Conservation (phyloP, 2,888 invertebrate species). For the Merodon equestris region DNA sequence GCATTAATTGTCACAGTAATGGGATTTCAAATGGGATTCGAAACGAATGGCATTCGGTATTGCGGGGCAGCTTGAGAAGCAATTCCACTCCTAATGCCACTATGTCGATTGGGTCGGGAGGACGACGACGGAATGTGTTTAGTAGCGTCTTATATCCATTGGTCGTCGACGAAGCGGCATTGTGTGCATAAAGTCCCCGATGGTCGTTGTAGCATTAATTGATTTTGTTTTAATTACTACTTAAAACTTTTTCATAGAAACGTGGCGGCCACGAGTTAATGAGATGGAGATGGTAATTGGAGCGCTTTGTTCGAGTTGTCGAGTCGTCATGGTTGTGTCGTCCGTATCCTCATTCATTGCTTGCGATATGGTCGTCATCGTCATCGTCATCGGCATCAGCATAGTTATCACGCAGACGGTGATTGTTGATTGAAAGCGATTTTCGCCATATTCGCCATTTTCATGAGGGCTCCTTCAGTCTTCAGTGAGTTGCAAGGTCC, state of each 20-base stretch:
- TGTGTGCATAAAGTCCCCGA: slow-evolving; percentile 42
- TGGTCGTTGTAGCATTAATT: slow-evolving; percentile 49
- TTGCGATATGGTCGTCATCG: slow-evolving; percentile 1
- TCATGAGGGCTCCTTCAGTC: slow-evolving; percentile 23
- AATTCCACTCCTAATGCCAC: no score
- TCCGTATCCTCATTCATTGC: background rate
- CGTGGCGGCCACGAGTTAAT: slow-evolving; percentile 48
- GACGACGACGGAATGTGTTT: background rate
- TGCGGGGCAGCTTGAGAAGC: slow-evolving; percentile 4
- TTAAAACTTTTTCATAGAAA: slow-evolving; percentile 57
- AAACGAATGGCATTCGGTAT: slow-evolving; percentile 52
- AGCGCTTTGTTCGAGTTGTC: slow-evolving; percentile 9
- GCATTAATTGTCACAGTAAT: slow-evolving; percentile 66
- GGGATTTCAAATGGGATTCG: slow-evolving; percentile 49
- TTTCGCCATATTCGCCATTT: slow-evolving; percentile 17
- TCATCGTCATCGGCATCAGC: no score
- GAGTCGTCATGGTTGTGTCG: slow-evolving; percentile 17
- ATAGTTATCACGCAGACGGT: slow-evolving; percentile 13
- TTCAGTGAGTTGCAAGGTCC: no score
- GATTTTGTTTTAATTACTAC: slow-evolving; percentile 67
- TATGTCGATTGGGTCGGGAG: background rate
- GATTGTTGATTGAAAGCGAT: slow-evolving; percentile 59
- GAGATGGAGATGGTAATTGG: slow-evolving; percentile 54
- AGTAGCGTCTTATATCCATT: slow-evolving; percentile 12
- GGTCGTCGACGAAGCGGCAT: slow-evolving; percentile 16